Base-by-base conservation (phyloP, 2,888 invertebrate species). In the Trypoxylon attenuatum region DNA sequence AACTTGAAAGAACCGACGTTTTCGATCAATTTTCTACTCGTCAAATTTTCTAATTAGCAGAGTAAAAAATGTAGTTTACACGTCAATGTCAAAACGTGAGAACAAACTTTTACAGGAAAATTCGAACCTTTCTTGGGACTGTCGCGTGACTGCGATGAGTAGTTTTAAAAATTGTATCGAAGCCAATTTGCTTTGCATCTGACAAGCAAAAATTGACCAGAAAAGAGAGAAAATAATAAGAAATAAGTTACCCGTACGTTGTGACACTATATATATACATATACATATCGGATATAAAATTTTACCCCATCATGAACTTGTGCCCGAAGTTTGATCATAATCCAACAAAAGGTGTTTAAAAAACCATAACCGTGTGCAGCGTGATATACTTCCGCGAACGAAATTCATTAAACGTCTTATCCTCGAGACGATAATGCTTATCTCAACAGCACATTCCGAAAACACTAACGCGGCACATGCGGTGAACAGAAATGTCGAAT, bases 271-370 rank as follows among this genome's bases (percentile, higher is more conserved):
- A 43, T 6, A 2, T 43, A 8, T 18, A 27, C 27, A 2, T 18
- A 13, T 27, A 8, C 16, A 25, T 46, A 25, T 2, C 6, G 5
- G 10, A 21, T 23, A 39, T n/a, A 33, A 51, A 21, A 53, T 56
- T 57, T 71, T 59, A 46, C 69, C 75, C 69, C 74, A 75, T 75
- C 74, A 72, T 67, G 72, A 72, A 63, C 57, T 45, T 43, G 55
- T 45, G 58, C 52, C 54, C 50, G 29, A 47, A 15, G 69, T 57
- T 58, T 49, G 39, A 54, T 13, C 13, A 62, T 54, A 56, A 60
- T 63, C 39, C 29, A 60, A 67, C 45, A 49, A 56, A 54, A 47
- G 59, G 21, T 53, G 47, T 41, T 47, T 53, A 42, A 22, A 57
- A 63, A 63, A 56, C 58, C 47, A 57, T 62, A 58, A 67, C 60